Evolutionary conservation across 2,113 vertebrate genomes (phyloP).

Genomic region (Aldabrachelys gigantea): DNA sequence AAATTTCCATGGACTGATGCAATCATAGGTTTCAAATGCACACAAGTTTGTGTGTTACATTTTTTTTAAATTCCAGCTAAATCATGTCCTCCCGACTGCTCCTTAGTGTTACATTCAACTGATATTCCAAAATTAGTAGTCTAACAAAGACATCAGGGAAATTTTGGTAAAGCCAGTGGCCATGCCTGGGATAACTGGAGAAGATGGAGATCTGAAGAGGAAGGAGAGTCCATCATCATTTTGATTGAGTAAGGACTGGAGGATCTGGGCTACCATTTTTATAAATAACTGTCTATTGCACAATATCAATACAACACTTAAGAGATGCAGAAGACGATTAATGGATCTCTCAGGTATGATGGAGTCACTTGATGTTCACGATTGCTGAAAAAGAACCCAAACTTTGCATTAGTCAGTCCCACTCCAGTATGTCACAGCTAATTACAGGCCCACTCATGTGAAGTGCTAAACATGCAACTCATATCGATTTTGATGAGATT

Average conservation of each 20-base stretch:
- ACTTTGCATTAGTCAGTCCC: background rate
- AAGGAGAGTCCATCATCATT: background rate
- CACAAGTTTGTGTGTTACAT: background rate
- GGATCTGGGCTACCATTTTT: background rate
- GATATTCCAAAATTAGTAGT: background rate
- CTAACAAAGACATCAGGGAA: background rate
- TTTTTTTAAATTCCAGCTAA: background rate
- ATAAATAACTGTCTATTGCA: background rate
- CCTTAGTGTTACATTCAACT: background rate
- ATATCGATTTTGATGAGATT: background rate
- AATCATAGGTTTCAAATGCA: background rate
- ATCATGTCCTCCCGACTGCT: background rate
- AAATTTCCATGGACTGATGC: background rate
- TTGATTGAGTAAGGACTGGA: background rate
- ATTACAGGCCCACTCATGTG: background rate
- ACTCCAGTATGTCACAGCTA: background rate
- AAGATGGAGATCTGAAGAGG: background rate
- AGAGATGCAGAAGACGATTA: background rate
- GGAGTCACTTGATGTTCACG: background rate
- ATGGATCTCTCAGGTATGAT: background rate
- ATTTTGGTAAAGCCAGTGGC: background rate
- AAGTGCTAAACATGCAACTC: background rate
- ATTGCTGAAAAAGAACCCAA: background rate
- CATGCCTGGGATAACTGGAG: background rate
- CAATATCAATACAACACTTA: background rate